Evolutionary conservation across 2,888 invertebrate species (phyloP), one percentile per base, ranked within the genome.

Genomic region (Drosophila mercatorum): DNA sequence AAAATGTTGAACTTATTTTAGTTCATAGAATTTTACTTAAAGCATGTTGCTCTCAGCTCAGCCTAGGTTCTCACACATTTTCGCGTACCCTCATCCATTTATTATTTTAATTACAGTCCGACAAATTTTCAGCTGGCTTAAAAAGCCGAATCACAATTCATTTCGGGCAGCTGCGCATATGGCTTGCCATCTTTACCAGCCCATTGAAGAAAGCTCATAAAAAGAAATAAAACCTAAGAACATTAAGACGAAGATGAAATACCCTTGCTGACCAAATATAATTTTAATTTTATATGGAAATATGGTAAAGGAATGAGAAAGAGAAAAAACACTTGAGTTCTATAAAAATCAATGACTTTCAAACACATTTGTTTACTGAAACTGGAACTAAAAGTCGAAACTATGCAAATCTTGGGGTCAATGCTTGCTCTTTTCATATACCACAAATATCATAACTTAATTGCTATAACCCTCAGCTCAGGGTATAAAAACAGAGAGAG

Each of bases 111-210:
- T 60, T 73, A 73, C 12, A 60, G 31, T 40, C 14, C 55, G 31
- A 52, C 46, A 44, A 61, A 68, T 36, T 43, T 72, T 36, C 10
- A 11, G 6, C 36, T n/a, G n/a, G 65, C 41, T 38, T 34, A 1
- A 38, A 44, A 40, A 49, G 22, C 22, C 43, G 38, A 68, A 43
- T 31, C 68, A 43, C 68, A 67, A 51, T 55, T 68, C 31, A 44
- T 68, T 68, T n/a, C 28, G 38, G 10, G n/a, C 68, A 68, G 67
- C 67, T 68, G 67, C 12, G 28, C 47, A 66, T 36, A 11, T 67
- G 40, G 17, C 55, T 17, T 40, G 28, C 46, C 17, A 71, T 71
- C 58, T 72, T 73, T 68, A 52, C 67, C 67, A 68, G 41, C 11
- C 59, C 36, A 59, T 63, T 64, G 31, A 40, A 6, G 51, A 28